Percentiles rank a stretch among this genome's conserved stretches.
Evolutionary conservation across 2,888 invertebrate genomes (phyloP).

Genomic region (Torymus auratus): DNA sequence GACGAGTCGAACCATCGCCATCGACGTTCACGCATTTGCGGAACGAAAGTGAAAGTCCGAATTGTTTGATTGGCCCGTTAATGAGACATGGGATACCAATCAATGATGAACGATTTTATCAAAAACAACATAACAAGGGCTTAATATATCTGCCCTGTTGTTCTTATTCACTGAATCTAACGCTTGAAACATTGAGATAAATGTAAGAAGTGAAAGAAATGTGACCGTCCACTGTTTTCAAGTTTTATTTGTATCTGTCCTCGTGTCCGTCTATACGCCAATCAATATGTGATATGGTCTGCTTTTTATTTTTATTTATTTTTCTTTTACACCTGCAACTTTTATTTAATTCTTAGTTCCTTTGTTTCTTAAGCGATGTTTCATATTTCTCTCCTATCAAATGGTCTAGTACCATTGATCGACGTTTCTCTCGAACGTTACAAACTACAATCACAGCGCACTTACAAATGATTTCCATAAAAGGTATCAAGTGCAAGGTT

Average conservation of each 20-base stretch:
- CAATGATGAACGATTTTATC: conserved; percentile 26
- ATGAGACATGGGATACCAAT: conserved; percentile 49
- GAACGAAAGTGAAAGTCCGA: background rate
- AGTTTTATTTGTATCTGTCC: conserved; percentile 61
- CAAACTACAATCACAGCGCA: too few species aligned
- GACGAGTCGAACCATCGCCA: conserved; percentile 40
- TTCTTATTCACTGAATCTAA: conserved; percentile 48
- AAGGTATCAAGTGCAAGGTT: too few species aligned
- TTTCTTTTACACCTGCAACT: background rate
- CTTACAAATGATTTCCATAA: too few species aligned
- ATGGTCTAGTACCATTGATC: conserved; percentile 6
- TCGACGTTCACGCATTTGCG: conserved; percentile 2
- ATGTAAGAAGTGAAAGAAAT: conserved; percentile 34
- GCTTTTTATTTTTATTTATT: conserved; percentile 39
- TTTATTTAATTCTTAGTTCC: background rate
- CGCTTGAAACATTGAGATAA: conserved; percentile 37
- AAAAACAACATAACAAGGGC: conserved; percentile 42
- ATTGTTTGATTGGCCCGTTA: conserved; percentile 42
- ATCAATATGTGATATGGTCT: conserved; percentile 56
- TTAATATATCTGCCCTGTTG: conserved; percentile 53
- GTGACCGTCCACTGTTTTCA: conserved; percentile 66
- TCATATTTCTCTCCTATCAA: background rate
- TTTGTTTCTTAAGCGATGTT: background rate
- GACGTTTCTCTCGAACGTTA: background rate
- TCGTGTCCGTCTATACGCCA: conserved; percentile 52